A percentile compares a stretch with the other conserved stretches of the same genome.
phyloP scores from a whole-genome alignment of 1,140 invertebrate species.

The Tribolium castaneum region DNA sequence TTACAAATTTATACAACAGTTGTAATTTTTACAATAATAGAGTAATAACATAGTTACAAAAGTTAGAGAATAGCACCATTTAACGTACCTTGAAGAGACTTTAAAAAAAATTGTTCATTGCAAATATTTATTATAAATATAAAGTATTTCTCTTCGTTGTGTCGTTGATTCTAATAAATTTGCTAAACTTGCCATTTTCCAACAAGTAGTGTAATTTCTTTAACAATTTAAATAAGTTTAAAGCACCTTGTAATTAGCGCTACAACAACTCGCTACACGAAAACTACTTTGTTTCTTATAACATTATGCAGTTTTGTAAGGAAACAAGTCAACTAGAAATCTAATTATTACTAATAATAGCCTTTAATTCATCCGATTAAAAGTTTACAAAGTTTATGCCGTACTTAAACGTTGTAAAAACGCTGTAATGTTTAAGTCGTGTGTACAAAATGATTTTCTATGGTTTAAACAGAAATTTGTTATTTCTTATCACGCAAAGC shows the following conservation, averaged over 20 bases:
- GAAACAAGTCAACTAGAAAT: not conserved
- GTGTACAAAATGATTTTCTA: not conserved
- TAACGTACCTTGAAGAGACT: too few relatives aligned
- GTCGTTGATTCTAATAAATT: too few relatives aligned
- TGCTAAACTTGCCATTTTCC: too few relatives aligned
- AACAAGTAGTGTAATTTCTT: not conserved
- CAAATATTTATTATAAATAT: too few relatives aligned
- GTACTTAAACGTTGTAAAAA: not conserved
- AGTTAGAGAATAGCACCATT: too few relatives aligned
- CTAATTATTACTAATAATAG: not conserved
- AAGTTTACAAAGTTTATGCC: not conserved
- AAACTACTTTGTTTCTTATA: not conserved
- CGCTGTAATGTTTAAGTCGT: not conserved
- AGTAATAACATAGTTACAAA: too few relatives aligned
- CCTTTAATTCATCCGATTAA: not conserved
- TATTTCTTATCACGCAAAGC: not conserved
- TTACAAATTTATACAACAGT: too few relatives aligned
- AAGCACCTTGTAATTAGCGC: not conserved
- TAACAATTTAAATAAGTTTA: not conserved
- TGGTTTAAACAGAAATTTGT: not conserved
- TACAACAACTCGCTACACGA: not conserved
- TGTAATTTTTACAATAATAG: too few relatives aligned
- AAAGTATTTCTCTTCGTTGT: too few relatives aligned
- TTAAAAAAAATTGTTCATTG: too few relatives aligned
- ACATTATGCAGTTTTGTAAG: not conserved